Conservation (phyloP, 92 coral and sea anemone species). For the Parazoanthus darwini region DNA sequence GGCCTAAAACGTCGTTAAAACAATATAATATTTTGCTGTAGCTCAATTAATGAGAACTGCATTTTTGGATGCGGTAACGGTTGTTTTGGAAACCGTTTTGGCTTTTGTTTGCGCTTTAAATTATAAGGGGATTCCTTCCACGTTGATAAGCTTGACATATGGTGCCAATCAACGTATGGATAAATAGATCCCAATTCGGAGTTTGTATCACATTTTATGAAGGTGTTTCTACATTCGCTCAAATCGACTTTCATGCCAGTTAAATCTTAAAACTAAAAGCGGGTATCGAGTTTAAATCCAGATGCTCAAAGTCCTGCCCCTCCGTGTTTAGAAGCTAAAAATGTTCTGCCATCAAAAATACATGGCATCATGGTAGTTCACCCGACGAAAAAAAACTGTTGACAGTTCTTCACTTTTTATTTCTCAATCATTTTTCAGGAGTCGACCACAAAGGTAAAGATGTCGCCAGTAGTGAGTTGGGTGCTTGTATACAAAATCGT, state of each 20-base stretch:
- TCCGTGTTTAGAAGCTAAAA: too few relatives aligned
- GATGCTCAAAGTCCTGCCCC: too few relatives aligned
- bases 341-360: neutral
- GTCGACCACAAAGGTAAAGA: conserved; percentile 4
- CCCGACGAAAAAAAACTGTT: neutral
- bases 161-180: too few relatives aligned
- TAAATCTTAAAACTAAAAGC: too few relatives aligned
- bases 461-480: neutral
- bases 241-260: neutral
- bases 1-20: neutral
- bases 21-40: neutral
- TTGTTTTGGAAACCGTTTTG: conserved; percentile 3
- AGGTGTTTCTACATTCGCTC: neutral
- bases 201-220: neutral
- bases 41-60: neutral
- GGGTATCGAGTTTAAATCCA: too few relatives aligned
- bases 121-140: conserved; percentile 3
- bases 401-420: neutral
- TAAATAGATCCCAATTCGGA: too few relatives aligned
- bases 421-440: conserved; percentile 14
- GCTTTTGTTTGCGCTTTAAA: neutral
- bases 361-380: neutral
- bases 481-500: neutral
- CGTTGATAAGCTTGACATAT: neutral
- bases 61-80: neutral